These are phyloP conservation scores for Celastrina argiolus DNA, from an alignment of 2,888 invertebrate species.

Conservation along the genomic window DNA sequence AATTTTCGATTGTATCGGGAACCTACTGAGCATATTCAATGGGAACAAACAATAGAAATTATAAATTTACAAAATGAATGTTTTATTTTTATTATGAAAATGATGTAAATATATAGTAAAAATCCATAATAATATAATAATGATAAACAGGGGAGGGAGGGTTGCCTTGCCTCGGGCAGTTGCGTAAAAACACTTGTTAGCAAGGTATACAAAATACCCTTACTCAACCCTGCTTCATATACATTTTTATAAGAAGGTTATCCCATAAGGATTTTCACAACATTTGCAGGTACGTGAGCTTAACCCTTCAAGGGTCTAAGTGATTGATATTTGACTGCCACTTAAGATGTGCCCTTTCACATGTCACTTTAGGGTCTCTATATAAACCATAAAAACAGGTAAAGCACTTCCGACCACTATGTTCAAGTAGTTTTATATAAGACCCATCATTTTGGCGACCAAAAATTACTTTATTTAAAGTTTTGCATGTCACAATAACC, in stretches of 20 bases:
- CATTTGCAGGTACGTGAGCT: neutral
- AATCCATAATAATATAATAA: too few species aligned
- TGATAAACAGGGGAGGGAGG: too few species aligned
- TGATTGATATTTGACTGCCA: conserved; percentile 15
- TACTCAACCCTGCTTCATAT: neutral
- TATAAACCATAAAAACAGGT: neutral
- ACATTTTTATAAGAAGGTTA: neutral
- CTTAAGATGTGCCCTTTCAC: conserved; percentile 10
- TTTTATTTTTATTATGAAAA: too few species aligned
- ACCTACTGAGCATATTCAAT: too few species aligned
- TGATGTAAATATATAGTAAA: too few species aligned
- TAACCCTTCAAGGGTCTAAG: conserved; percentile 12
- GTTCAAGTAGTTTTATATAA: neutral
- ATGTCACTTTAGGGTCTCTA: conserved; percentile 5
- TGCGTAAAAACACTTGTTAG: neutral
- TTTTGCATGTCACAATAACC: too few species aligned
- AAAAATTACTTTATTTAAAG: too few species aligned
- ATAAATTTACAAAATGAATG: too few species aligned
- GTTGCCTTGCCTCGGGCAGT: too few species aligned
- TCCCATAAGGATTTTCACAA: neutral
- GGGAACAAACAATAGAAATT: too few species aligned
- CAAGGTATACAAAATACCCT: neutral
- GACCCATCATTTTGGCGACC: too few species aligned
- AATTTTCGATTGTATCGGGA: too few species aligned
- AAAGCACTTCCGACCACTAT: neutral